A percentile compares a stretch with the other conserved stretches of the same genome.
phyloP scores from a whole-genome alignment of 2,797 vertebrate species.

The Oreortyx pictus region DNA sequence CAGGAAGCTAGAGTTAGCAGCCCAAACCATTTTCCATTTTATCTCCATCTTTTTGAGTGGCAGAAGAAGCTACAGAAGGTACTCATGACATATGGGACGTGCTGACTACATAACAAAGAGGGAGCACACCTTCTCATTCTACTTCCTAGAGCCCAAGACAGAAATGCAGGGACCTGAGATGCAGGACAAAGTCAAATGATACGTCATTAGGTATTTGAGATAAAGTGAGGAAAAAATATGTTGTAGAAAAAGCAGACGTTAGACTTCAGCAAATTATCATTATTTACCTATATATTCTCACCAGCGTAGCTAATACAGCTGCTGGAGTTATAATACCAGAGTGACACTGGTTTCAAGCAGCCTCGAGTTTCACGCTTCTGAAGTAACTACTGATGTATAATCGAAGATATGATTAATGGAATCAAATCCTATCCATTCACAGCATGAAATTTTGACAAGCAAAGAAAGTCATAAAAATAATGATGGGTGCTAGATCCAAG shows the following conservation, averaged over 20 bases:
- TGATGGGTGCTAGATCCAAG: neutral
- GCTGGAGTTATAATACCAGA: neutral
- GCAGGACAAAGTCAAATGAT: neutral
- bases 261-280: neutral
- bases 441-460: neutral
- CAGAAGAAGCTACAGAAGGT: neutral
- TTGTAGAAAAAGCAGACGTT: neutral
- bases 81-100: neutral
- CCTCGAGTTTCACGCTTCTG: neutral
- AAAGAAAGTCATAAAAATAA: constrained; percentile 23
- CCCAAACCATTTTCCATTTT: neutral
- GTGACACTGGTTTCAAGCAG: neutral
- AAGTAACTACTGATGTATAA: neutral
- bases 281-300: neutral
- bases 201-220: neutral
- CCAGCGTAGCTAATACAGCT: neutral
- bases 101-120: neutral
- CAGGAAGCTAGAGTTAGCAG: neutral
- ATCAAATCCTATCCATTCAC: neutral
- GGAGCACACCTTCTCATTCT: neutral
- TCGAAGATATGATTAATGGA: neutral
- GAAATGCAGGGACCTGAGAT: neutral
- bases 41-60: accelerated
- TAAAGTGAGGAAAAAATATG: neutral
- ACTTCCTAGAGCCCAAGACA: neutral